A percentile compares a stretch with the other conserved stretches of the same genome.
phyloP scores from a whole-genome alignment of 2,113 vertebrate species.

The Phaetusa simplex region DNA sequence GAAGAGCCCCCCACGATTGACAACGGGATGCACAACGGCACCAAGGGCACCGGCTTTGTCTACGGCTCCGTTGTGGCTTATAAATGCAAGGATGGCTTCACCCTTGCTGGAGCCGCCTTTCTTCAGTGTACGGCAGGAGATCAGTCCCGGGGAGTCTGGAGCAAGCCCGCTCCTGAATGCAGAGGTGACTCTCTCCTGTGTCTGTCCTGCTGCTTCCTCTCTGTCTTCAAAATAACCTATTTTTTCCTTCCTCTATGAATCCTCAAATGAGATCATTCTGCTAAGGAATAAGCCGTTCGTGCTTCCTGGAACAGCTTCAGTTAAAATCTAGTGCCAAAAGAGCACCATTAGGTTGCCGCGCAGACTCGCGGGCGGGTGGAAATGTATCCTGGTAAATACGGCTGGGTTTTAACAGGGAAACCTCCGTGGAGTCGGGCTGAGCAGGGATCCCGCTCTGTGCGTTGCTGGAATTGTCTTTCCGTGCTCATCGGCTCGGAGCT shows the following conservation, averaged over 20 bases:
- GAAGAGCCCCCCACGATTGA: not conserved
- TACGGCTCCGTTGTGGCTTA: not conserved
- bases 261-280: not conserved
- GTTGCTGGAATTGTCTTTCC: not conserved
- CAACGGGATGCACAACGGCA: not conserved
- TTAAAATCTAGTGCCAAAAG: not conserved
- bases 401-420: not conserved
- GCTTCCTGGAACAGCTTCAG: not conserved
- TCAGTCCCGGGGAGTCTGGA: not conserved
- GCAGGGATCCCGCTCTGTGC: not conserved
- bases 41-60: not conserved
- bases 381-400: not conserved
- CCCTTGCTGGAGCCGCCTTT: not conserved
- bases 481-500: fast-evolving
- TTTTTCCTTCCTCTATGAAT: not conserved
- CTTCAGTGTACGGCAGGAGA: not conserved
- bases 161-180: not conserved
- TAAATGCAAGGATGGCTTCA: not conserved
- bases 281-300: not conserved
- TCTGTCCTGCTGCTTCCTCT: not conserved
- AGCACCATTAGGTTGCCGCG: fast-evolving
- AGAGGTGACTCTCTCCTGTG: not conserved
- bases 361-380: fast-evolving
- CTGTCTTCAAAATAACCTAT: not conserved
- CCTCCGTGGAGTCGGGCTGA: not conserved